Evolutionary conservation across 2,888 invertebrate genomes (phyloP), one percentile per base, ranked within the genome.

Genomic region (Oconnorella tubifera): DNA sequence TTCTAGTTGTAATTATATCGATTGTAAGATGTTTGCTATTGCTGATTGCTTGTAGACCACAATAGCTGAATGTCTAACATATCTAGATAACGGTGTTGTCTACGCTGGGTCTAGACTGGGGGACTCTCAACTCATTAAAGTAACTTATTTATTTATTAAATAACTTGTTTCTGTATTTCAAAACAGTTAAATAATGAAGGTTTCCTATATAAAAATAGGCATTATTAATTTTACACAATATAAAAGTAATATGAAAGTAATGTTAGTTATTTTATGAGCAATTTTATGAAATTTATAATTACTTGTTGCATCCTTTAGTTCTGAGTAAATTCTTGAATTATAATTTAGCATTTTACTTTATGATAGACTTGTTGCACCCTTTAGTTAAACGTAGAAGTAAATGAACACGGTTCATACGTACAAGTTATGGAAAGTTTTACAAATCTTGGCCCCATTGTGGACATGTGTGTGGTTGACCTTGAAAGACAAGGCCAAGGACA

Each of bases 21-120:
- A n/a, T n/a, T n/a, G n/a, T n/a, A n/a, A n/a, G n/a, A n/a, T n/a
- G n/a, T n/a, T n/a, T n/a, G n/a, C n/a, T n/a, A n/a, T n/a, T n/a
- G n/a, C n/a, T 40, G 40, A 14, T 40, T 6, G 40, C 32, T 82
- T 69, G 72, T 82, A 84, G 80, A 84, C 83, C 1, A 83, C 84
- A 2, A 94, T 96, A 67, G 96, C 99, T 0, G 97, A 98, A 81
- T 95, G 96, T 78, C 90, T 99, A 79, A 96, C 96, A 0, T 99
- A 99, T 82, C 84, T 99, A 69, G 99, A 99, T 83, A 99, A 99
- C 83, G 96, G 97, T 10, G 97, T 99, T 6, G 89, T 99, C 31
- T 99, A 83, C 72, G 78, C 99, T 73, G 99, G 98, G 0, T 97
- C 97, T 0, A 87, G 96, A 19, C 86, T 98, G 60, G 99, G 99